Evolutionary conservation across 2,888 invertebrate species (phyloP), one percentile per base, ranked within the genome.

Genomic region (Eilema sororculum): DNA sequence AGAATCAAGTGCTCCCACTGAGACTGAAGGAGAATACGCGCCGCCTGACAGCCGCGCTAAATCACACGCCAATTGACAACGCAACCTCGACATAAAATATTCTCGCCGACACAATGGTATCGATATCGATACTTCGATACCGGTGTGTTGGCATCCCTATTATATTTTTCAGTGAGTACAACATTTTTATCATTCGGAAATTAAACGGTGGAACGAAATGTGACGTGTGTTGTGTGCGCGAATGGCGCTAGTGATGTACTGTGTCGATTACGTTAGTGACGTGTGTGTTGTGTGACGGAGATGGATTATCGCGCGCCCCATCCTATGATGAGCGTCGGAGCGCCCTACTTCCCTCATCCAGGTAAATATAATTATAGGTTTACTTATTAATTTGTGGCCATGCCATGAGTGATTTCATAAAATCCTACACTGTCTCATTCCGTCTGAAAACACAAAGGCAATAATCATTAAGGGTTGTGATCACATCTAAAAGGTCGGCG

Each of bases 251-350:
- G 86, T 84, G 85, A 78, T 78, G 81, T 77, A 74, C 72, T 30
- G 65, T 73, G 69, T 73, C 68, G 65, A 75, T 79, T 57, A 76
- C 75, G 73, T 67, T 79, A 87, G 88, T 90, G 89, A 81, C 85
- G 90, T 86, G 86, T 77, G 82, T 80, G 79, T 82, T 84, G 87
- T 88, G 72, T 72, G 59, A 62, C 71, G 81, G 80, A 81, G 78
- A 95, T 95, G 95, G 95, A 95, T 83, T 95, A 95, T 84, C 91
- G 95, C 60, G 92, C 93, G 73, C 94, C 95, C 52, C 90, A 91
- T 81, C 94, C 95, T 73, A 84, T 89, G 85, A 87, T 90, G 88
- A 91, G 87, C 90, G 89, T 87, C 87, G 93, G 92, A 77, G 78
- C 91, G 81, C 91, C 93, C 71, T 94, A 91, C 93, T 93, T 90